Evolutionary conservation across 2,888 invertebrate species (phyloP).

Genomic region (Drosophila lutescens): DNA sequence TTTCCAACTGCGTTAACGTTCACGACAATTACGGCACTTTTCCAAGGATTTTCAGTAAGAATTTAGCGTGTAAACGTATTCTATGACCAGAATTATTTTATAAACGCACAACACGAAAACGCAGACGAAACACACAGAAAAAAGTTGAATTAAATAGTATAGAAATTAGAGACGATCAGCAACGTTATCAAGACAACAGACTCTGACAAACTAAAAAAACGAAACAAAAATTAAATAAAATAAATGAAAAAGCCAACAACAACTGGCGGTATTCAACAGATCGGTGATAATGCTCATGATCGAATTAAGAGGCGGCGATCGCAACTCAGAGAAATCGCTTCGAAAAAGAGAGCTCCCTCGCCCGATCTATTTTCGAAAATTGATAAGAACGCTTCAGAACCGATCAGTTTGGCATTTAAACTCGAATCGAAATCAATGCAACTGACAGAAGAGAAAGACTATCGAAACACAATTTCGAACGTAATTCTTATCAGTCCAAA

Average conservation of each 20-base stretch:
- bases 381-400: conserved; percentile 42
- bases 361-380: conserved; percentile 54
- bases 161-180: conserved; percentile 51
- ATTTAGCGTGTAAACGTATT: conserved; percentile 4
- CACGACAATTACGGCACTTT: conserved; percentile 64
- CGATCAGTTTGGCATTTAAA: conserved; percentile 45
- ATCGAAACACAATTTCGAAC: background rate
- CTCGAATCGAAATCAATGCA: conserved; percentile 12
- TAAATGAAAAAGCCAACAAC: conserved; percentile 30
- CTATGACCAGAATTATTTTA: conserved; percentile 6
- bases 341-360: conserved; percentile 26
- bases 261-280: conserved; percentile 15
- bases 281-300: conserved; percentile 43
- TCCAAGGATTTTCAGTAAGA: background rate
- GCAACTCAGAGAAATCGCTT: background rate
- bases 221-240: conserved; percentile 26
- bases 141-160: conserved; percentile 37
- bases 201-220: conserved; percentile 82
- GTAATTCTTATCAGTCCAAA: conserved; percentile 6
- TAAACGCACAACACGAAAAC: conserved; percentile 42
- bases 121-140: conserved; percentile 52
- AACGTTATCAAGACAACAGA: conserved; percentile 84
- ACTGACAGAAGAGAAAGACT: conserved; percentile 1
- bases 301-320: conserved; percentile 66
- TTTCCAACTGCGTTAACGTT: conserved; percentile 23